Conservation (phyloP, 1,140 invertebrate species). For the Lasaia peninsularis region DNA sequence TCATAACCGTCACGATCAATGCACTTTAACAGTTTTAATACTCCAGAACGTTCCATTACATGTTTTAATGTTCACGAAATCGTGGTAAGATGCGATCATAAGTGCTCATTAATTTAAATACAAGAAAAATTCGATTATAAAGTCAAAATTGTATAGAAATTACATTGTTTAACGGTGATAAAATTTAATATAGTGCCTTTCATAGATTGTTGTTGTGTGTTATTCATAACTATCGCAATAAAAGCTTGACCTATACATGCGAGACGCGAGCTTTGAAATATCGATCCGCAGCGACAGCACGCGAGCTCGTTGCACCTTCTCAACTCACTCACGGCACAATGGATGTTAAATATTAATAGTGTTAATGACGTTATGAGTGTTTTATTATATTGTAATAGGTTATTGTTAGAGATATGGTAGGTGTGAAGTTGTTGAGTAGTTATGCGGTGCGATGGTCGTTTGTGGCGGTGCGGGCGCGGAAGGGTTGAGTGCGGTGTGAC, state of each 20-base stretch:
- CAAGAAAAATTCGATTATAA: background rate
- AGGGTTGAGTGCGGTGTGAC: slow-evolving; percentile 50
- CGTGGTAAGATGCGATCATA: background rate
- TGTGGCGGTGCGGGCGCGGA: slow-evolving; percentile 22
- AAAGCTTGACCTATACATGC: slow-evolving; percentile 20
- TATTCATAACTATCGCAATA: background rate
- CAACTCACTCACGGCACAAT: slow-evolving; percentile 27
- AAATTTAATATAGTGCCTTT: background rate
- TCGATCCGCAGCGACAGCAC: slow-evolving; percentile 65
- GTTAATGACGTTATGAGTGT: background rate
- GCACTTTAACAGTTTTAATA: background rate
- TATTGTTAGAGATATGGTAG: slow-evolving; percentile 11
- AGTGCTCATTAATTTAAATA: slow-evolving; percentile 2
- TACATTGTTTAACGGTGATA: too few species aligned
- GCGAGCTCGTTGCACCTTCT: slow-evolving; percentile 57
- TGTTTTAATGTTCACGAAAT: background rate
- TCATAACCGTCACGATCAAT: slow-evolving; percentile 1
- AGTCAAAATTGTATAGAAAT: background rate
- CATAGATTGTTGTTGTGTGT: background rate
- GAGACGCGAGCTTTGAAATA: slow-evolving; percentile 63
- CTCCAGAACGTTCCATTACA: slow-evolving; percentile 1
- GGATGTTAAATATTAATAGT: slow-evolving; percentile 7
- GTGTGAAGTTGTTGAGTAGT: slow-evolving; percentile 11
- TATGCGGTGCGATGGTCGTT: slow-evolving; percentile 16
- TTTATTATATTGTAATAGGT: background rate